phyloP scores from a whole-genome alignment of 2,888 invertebrate genomes.

The Epinotia bilunana region DNA sequence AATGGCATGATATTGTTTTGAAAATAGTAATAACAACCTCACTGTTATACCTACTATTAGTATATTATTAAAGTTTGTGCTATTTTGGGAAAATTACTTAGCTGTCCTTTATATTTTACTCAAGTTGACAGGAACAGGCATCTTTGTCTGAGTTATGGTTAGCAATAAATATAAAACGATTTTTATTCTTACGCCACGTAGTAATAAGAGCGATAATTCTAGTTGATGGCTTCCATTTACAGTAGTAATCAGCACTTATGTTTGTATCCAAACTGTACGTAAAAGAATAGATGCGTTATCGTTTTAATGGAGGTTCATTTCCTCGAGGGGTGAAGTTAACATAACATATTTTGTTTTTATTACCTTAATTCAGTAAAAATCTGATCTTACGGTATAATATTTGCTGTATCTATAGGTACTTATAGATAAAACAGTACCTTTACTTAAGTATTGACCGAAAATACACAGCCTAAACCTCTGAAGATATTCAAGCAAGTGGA shows the following conservation, averaged over 20 bases:
- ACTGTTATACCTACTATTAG: background rate
- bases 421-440: no score
- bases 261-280: slow-evolving; percentile 66
- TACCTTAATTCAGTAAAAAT: background rate
- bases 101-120: background rate
- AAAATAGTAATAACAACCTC: background rate
- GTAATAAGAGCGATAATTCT: slow-evolving; percentile 16
- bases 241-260: slow-evolving; percentile 64
- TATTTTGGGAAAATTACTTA: background rate
- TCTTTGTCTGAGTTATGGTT: background rate
- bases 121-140: background rate
- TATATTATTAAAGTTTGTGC: background rate
- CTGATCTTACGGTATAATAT: no score
- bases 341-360: background rate
- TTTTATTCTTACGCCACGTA: background rate
- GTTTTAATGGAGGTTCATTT: slow-evolving; percentile 59
- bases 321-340: slow-evolving; percentile 21
- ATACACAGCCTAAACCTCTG: no score
- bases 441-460: no score
- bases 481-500: no score
- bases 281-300: slow-evolving; percentile 69
- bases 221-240: slow-evolving; percentile 45
- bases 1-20: background rate
- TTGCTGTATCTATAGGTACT: no score
- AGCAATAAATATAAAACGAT: slow-evolving; percentile 16